A percentile compares a stretch with the other conserved stretches of the same genome.
Conservation (phyloP, 2,888 invertebrate genomes). For the Acanthosepion esculentum region DNA sequence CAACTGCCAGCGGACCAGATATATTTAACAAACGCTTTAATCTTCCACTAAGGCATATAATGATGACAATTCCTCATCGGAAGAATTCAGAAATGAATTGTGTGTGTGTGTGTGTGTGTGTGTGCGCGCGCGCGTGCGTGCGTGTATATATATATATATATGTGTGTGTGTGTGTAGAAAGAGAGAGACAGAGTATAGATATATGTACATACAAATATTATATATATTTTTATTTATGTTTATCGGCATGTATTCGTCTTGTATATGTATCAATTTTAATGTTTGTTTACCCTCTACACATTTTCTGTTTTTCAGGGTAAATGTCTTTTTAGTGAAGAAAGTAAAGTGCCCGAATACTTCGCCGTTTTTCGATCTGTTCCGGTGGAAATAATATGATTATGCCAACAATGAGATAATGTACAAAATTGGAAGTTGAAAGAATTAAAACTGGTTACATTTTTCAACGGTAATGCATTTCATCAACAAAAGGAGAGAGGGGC, state of each 20-base stretch:
- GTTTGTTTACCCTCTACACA: not conserved
- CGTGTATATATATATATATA: not conserved
- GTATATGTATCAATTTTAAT: not conserved
- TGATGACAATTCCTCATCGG: too few relatives aligned
- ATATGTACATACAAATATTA: not conserved
- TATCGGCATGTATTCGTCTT: not conserved
- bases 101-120: not conserved
- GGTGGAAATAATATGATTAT: not conserved
- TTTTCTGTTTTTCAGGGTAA: not conserved
- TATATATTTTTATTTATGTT: not conserved
- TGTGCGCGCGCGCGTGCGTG: too few relatives aligned
- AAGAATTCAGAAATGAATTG: not conserved
- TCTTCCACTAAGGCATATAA: too few relatives aligned
- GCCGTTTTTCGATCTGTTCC: not conserved
- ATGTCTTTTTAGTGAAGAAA: not conserved
- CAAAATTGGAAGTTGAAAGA: slow-evolving; percentile 20
- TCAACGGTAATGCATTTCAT: not conserved
- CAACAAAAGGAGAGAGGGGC: not conserved
- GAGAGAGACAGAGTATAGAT: not conserved
- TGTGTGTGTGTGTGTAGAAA: not conserved
- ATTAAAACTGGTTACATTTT: slow-evolving; percentile 33
- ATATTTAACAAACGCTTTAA: too few relatives aligned
- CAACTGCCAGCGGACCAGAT: too few relatives aligned
- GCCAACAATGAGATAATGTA: not conserved
- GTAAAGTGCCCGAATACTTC: not conserved